Evolutionary conservation across 2,113 vertebrate genomes (phyloP), one percentile per base, ranked within the genome.

Genomic region (Notarius quadriscutis): DNA sequence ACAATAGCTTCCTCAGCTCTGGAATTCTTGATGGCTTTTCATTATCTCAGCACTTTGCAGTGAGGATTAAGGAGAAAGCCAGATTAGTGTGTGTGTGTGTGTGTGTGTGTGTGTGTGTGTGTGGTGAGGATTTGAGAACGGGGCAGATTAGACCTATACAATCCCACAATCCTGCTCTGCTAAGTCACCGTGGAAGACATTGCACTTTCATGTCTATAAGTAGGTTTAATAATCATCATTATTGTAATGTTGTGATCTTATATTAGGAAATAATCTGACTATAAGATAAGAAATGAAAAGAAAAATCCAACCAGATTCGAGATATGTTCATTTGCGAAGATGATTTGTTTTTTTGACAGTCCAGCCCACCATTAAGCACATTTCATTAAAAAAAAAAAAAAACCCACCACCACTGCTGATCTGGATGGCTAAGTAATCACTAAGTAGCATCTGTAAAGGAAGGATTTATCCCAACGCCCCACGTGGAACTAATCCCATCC

Each of bases 41-140:
- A 89, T 90, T 81, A 92, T 93, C 89, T 79, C 81, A 87, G 86
- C 88, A 89, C 88, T 89, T 89, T 91, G 88, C 91, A 57, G 90
- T 82, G 84, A 87, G 92, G 93, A 93, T 94, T 94, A 94, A 27
- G 83, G 91, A 88, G 86, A 86, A 89, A 89, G 89, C 88, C 90
- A 92, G 92, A 93, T 94, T 92, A 93, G 84, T 92, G 90, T 86
- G 78, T 75, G 60, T 84, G 86, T 89, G 86, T 85, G 71, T 89
- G 85, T 84, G 85, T 84, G 80, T 80, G 71, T 85, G 53, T 88
- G 72, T 87, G 72, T 84, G 57, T 81, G 86, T 88, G 87, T 88
- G 41, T 82, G 41, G 41, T 30, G 30, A 79, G 86, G 79, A 87
- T 87, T 87, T 83, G 67, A 75, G 72, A 87, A n/a, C 12, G n/a